Percentiles rank a stretch among this genome's conserved stretches.
phyloP scores from a whole-genome alignment of 2,888 invertebrate genomes.

The Sericinus montela region DNA sequence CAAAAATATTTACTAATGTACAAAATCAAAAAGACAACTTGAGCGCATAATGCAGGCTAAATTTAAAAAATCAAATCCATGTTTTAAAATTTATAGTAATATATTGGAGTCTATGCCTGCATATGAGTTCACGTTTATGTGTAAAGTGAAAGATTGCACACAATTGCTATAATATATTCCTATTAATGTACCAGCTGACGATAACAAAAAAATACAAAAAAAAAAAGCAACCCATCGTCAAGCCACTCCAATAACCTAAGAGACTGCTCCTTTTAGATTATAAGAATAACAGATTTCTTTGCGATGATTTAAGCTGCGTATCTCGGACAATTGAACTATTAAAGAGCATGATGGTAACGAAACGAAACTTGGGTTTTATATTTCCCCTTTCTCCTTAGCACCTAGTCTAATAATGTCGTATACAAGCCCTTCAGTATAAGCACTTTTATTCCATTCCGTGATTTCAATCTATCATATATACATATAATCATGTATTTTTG shows the following conservation, averaged over 20 bases:
- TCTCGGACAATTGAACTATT: constrained; percentile 62
- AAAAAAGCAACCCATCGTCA: constrained; percentile 47
- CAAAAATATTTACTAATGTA: constrained; percentile 57
- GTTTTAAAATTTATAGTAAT: constrained; percentile 6
- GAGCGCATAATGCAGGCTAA: constrained; percentile 58
- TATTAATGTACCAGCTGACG: constrained; percentile 54
- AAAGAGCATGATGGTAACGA: constrained; percentile 63
- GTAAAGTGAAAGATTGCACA: constrained; percentile 72
- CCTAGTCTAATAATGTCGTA: too few relatives aligned
- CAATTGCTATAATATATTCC: constrained; percentile 65
- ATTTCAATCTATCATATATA: too few relatives aligned
- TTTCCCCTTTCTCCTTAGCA: not conserved
- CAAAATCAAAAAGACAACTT: constrained; percentile 67
- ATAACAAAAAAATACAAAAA: constrained; percentile 54
- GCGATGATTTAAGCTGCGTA: constrained; percentile 62
- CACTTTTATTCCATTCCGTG: too few relatives aligned
- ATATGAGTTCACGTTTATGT: constrained; percentile 71
- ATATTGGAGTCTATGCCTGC: constrained; percentile 34
- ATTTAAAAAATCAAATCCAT: constrained; percentile 53
- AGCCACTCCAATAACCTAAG: constrained; percentile 53
- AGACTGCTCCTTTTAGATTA: constrained; percentile 69
- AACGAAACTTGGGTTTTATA: constrained; percentile 32
- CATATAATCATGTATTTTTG: too few relatives aligned
- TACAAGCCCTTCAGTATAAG: too few relatives aligned
- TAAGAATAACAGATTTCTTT: constrained; percentile 48